Conservation (phyloP, 2,113 vertebrate species). For the Tautogolabrus adspersus region DNA sequence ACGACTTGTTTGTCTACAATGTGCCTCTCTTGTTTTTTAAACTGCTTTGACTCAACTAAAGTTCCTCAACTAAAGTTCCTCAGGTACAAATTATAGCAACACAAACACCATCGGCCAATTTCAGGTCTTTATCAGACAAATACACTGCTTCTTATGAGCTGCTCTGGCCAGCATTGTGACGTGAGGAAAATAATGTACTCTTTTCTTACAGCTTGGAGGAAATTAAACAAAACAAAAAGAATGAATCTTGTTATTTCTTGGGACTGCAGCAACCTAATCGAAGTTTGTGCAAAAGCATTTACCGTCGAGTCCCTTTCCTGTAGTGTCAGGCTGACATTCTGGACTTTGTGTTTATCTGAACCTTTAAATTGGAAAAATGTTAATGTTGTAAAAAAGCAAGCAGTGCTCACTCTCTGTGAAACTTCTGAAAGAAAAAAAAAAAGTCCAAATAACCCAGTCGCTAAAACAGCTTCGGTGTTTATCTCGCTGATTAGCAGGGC, state of each 20-base stretch:
- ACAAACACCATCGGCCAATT: not conserved
- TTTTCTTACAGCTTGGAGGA: not conserved
- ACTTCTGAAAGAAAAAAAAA: constrained; percentile 34
- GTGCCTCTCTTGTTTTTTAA: constrained; percentile 1
- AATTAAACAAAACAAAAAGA: not conserved
- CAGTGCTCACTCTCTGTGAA: constrained; percentile 9
- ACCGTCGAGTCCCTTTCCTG: not conserved
- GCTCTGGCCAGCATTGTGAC: not conserved
- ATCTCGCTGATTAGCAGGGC: constrained; percentile 72
- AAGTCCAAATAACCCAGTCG: constrained; percentile 30
- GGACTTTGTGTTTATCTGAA: constrained; percentile 1
- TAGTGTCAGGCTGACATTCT: not conserved
- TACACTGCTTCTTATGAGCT: not conserved
- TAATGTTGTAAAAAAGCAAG: constrained; percentile 3
- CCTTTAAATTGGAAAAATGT: constrained; percentile 9
- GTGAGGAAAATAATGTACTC: not conserved
- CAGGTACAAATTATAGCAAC: not conserved
- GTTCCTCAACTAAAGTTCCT: constrained; percentile 24
- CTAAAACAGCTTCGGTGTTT: constrained; percentile 53
- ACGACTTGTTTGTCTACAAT: constrained; percentile 35
- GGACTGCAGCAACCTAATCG: not conserved
- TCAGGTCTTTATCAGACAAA: not conserved
- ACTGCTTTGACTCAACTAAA: constrained; percentile 5
- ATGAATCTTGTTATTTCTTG: not conserved
- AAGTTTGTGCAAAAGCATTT: not conserved